Conservation (phyloP, 2,113 vertebrate genomes). For the Neotoma lepida region DNA sequence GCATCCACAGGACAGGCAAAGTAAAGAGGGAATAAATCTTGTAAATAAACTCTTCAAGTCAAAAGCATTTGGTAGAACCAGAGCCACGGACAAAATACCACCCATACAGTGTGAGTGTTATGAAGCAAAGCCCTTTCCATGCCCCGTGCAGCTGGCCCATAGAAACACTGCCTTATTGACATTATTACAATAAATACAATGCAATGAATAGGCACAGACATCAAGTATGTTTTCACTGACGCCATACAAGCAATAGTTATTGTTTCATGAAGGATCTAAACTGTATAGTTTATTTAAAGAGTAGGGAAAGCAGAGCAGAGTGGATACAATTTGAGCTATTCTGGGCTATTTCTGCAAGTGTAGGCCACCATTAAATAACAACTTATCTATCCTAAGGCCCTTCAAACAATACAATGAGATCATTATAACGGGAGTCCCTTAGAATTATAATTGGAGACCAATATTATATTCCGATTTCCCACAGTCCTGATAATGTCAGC, state of each 20-base stretch:
- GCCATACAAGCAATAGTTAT: background rate
- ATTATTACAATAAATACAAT: constrained; percentile 66
- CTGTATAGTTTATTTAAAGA: background rate
- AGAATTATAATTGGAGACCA: background rate
- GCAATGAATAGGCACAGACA: constrained; percentile 38
- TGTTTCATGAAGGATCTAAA: constrained; percentile 25
- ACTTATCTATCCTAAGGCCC: background rate
- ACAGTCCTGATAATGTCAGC: background rate
- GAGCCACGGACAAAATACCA: constrained; percentile 35
- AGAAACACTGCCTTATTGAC: constrained; percentile 73
- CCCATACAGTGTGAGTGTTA: background rate
- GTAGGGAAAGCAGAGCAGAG: background rate
- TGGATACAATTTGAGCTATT: background rate
- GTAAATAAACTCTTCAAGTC: constrained; percentile 6
- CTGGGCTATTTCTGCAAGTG: background rate
- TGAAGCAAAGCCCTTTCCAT: constrained; percentile 48
- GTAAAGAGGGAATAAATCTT: background rate
- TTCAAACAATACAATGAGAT: background rate
- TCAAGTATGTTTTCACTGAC: constrained; percentile 34
- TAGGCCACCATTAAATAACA: background rate
- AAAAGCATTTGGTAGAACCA: background rate
- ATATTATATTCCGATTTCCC: background rate
- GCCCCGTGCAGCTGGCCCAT: constrained; percentile 68
- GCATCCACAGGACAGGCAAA: background rate
- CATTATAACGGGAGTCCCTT: background rate